Conservation (phyloP, 2,797 vertebrate species). For the Chaenodraco wilsoni region DNA sequence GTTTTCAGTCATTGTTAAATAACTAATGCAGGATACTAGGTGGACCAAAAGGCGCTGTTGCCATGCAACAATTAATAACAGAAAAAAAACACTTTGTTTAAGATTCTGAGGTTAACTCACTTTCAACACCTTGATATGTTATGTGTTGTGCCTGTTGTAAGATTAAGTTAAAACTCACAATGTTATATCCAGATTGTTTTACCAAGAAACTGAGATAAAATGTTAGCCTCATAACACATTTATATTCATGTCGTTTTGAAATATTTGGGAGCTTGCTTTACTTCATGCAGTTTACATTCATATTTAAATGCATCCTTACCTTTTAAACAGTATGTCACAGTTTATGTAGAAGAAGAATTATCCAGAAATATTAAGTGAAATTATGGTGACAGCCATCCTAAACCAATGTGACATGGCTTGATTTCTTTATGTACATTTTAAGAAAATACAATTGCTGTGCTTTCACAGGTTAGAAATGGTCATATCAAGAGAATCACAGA, state of each 20-base stretch:
- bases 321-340: too few species aligned
- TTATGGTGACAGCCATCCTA: background rate
- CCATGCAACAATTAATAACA: slow-evolving; percentile 21
- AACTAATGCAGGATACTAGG: background rate
- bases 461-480: slow-evolving; percentile 91
- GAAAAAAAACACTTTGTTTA: background rate
- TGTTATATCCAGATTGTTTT: too few species aligned
- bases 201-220: too few species aligned
- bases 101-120: background rate
- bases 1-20: background rate
- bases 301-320: too few species aligned
- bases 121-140: background rate
- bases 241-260: too few species aligned
- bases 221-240: too few species aligned
- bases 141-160: too few species aligned
- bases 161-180: too few species aligned
- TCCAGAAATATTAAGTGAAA: too few species aligned
- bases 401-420: background rate
- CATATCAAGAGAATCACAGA: slow-evolving; percentile 97
- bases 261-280: too few species aligned
- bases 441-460: background rate
- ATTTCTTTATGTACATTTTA: background rate
- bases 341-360: too few species aligned
- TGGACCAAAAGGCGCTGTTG: background rate
- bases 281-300: too few species aligned